Conservation (phyloP, 2,888 invertebrate genomes). For the Deroplatys truncata region DNA sequence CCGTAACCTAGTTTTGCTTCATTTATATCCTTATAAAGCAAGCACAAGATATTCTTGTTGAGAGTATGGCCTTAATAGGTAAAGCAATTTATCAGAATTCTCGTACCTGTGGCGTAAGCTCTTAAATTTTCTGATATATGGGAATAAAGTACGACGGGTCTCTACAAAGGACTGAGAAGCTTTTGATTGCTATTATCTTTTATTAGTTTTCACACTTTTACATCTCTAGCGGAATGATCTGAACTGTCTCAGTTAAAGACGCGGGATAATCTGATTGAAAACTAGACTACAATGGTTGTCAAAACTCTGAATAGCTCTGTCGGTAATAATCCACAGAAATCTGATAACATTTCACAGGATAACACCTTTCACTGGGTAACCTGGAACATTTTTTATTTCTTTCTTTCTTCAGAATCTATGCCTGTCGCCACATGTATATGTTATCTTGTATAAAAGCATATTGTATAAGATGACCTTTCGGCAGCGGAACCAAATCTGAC, state of each 20-base stretch:
- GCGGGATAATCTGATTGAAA: not conserved
- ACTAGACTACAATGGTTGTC: not conserved
- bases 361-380: not conserved
- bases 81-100: no score
- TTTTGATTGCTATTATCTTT: no score
- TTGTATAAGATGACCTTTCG: not conserved
- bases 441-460: not conserved
- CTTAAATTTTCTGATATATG: no score
- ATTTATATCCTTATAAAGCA: no score
- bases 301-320: not conserved
- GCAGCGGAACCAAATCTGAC: not conserved
- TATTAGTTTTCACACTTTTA: no score
- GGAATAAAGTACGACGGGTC: no score
- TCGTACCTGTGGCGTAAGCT: no score
- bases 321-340: not conserved
- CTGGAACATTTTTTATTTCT: not conserved
- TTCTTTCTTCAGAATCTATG: not conserved
- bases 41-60: no score
- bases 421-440: not conserved
- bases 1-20: no score
- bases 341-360: not conserved
- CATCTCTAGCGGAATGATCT: not conserved
- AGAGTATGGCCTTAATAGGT: no score
- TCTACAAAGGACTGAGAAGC: no score
- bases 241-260: not conserved